phyloP scores from a whole-genome alignment of 2,113 vertebrate species.

The Tursiops truncatus region DNA sequence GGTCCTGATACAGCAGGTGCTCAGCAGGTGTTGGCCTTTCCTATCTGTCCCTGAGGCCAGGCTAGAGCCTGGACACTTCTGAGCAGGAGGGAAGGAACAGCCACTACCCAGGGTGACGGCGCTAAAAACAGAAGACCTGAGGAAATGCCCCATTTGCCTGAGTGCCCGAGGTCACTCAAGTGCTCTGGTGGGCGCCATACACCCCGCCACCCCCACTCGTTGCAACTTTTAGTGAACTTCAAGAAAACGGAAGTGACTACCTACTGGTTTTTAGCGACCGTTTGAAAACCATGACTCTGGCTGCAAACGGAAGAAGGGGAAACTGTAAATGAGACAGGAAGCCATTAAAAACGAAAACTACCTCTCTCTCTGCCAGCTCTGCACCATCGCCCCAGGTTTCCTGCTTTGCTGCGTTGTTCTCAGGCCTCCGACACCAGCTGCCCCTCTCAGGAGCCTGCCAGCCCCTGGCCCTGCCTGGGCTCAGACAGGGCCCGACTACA shows the following conservation, averaged over 20 bases:
- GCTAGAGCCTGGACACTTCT: not conserved
- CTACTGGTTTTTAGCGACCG: conserved; percentile 62
- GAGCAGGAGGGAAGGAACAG: not conserved
- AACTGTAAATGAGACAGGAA: conserved; percentile 62
- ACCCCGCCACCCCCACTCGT: conserved; percentile 31
- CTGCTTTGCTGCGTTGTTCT: not conserved
- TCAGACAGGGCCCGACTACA: not conserved
- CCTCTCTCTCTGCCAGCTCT: not conserved
- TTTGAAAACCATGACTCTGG: conserved; percentile 65
- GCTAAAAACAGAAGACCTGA: not conserved
- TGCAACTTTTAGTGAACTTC: conserved; percentile 44
- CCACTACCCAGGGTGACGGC: not conserved
- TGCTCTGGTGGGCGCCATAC: not conserved
- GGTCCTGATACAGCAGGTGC: not conserved
- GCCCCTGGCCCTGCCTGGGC: not conserved
- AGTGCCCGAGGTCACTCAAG: not conserved
- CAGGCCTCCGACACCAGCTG: not conserved
- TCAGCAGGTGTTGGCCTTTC: not conserved
- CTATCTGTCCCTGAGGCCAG: not conserved
- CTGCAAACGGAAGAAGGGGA: conserved; percentile 68
- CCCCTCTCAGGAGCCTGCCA: not conserved
- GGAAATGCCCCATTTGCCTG: not conserved
- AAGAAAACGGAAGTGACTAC: conserved; percentile 77
- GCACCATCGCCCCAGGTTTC: not conserved
- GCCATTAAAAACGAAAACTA: conserved; percentile 35